A percentile compares a stretch with the other conserved stretches of the same genome.
These are phyloP conservation scores for Lutjanus campechanus DNA, from an alignment of 2,797 vertebrate species.

Conservation along the genomic window DNA sequence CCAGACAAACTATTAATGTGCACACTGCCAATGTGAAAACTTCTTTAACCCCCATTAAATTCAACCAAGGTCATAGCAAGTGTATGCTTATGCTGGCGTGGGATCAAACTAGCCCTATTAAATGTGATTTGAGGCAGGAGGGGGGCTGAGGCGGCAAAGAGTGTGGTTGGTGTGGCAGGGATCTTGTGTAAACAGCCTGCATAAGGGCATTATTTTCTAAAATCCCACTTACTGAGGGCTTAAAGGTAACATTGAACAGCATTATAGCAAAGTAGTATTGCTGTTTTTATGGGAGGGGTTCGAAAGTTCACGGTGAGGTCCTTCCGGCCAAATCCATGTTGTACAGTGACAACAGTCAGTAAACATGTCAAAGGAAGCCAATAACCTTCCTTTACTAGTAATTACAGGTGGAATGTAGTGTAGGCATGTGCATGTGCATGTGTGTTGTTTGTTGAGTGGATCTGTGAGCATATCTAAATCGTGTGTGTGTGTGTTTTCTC, in stretches of 20 bases:
- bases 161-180: constrained; percentile 85
- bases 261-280: constrained; percentile 78
- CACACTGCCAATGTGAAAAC: constrained; percentile 94
- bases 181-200: constrained; percentile 90
- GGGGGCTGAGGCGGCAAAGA: constrained; percentile 56
- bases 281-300: constrained; percentile 79
- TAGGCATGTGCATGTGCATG: constrained; percentile 16
- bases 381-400: constrained; percentile 65
- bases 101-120: constrained; percentile 98
- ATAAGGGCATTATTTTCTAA: constrained; percentile 96
- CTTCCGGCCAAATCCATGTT: constrained; percentile 64
- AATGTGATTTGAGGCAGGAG: constrained; percentile 90
- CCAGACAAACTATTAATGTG: constrained; percentile 97
- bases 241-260: constrained; percentile 86
- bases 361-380: constrained; percentile 67
- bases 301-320: constrained; percentile 80
- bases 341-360: constrained; percentile 76
- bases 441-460: constrained; percentile 26
- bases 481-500: constrained; percentile 22
- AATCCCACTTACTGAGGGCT: constrained; percentile 85
- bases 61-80: constrained; percentile 97
- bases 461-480: constrained; percentile 36
- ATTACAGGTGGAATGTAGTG: constrained; percentile 42
- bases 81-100: constrained; percentile 95
- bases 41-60: constrained; percentile 99